Evolutionary conservation across 2,888 invertebrate genomes (phyloP), one percentile per base, ranked within the genome.

Genomic region (Carcina quercana): DNA sequence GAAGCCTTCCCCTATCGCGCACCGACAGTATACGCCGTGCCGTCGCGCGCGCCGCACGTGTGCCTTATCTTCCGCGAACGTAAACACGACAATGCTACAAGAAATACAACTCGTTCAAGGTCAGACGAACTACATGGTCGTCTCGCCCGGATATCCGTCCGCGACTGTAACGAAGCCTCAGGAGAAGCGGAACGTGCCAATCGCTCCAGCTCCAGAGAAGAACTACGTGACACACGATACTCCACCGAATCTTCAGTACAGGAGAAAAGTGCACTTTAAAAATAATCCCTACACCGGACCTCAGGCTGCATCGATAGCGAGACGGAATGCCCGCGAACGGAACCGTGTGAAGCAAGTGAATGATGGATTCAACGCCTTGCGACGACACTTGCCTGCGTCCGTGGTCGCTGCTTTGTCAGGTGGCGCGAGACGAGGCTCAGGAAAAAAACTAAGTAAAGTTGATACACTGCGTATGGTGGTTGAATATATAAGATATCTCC

Each of bases 311-410:
- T 94, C 95, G 2, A 96, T 96, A 24, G 95, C 94, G 0, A 85
- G 96, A 34, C 87, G 97, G 48, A 97, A 98, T 76, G 97, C 97
- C 12, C 87, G 97, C 8, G 97, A 97, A 78, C 86, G 97, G 43
- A 97, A 97, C 68, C 90, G 97, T 45, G 97, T 97, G 38, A 96
- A 96, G 71, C 96, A 96, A 87, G 95, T 95, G 61, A 96, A 96
- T 80, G 94, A 95, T 67, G 96, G 96, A 40, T 96, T 96, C 67
- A 93, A 94, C 31, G 94, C 93, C 25, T 85, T 96, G 6, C 87
- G 96, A 22, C 92, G 94, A 53, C 95, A 96, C 74, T 90, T 96
- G 53, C 96, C 96, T 0, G 89, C 92, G 34, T 89, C 89, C 13
- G 90, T 94, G 3, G 91, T 93, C 22, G 91, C 91, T 37, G 89